These are phyloP conservation scores for Leptodactylus fallax DNA, from an alignment of 2,797 vertebrate genomes.

Conservation along the genomic window DNA sequence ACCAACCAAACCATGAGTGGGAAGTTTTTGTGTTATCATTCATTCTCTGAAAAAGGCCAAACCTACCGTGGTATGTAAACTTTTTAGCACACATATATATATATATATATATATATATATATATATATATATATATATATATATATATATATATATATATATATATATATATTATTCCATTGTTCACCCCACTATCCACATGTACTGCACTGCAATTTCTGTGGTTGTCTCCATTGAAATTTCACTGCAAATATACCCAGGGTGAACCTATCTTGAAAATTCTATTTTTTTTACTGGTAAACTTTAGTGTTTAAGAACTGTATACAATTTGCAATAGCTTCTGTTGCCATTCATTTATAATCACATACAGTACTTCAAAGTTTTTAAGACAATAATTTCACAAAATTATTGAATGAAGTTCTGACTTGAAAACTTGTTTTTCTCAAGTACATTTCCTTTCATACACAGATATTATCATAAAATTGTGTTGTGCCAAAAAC, in stretches of 20 bases:
- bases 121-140: no score
- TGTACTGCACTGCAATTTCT: no score
- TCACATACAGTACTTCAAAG: not conserved
- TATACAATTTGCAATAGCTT: not conserved
- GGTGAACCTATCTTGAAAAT: not conserved
- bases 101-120: no score
- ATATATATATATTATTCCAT: no score
- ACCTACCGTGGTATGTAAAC: no score
- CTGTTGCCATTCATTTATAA: not conserved
- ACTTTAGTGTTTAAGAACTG: not conserved
- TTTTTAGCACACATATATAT: no score
- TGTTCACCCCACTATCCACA: no score
- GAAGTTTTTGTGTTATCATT: no score
- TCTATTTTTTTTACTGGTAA: not conserved
- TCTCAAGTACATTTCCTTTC: constrained; percentile 16
- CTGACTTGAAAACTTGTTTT: not conserved
- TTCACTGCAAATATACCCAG: not conserved
- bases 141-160: no score
- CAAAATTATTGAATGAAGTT: constrained; percentile 10
- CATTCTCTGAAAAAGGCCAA: no score
- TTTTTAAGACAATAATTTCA: not conserved
- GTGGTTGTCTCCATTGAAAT: no score
- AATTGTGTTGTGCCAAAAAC: constrained; percentile 28
- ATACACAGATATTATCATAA: constrained; percentile 28
- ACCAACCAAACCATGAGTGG: no score